Evolutionary conservation across 2,797 vertebrate species (phyloP).

Genomic region (Notolabrus celidotus): DNA sequence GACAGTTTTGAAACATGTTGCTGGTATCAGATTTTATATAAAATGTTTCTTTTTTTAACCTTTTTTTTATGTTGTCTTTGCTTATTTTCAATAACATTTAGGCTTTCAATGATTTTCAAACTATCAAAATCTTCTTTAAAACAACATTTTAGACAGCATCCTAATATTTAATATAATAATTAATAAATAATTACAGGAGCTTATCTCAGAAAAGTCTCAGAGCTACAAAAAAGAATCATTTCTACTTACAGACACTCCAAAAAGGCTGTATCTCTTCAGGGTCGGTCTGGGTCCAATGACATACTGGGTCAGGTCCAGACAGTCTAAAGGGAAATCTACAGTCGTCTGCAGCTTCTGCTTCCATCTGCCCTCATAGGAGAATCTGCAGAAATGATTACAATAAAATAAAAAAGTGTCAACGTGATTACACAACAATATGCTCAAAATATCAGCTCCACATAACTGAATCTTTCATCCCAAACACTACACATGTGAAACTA

Average conservation of each 20-base stretch:
- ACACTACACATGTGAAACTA: background rate
- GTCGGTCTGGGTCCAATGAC: constrained; percentile 94
- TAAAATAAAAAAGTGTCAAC: background rate
- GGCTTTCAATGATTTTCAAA: too few relatives aligned
- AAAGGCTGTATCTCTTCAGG: constrained; percentile 94
- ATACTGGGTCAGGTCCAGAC: constrained; percentile 93
- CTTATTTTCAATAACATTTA: too few relatives aligned
- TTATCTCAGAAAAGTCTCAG: background rate
- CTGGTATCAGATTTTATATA: too few relatives aligned
- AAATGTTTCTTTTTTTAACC: too few relatives aligned
- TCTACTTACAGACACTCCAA: constrained; percentile 95
- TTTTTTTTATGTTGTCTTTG: too few relatives aligned
- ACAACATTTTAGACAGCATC: too few relatives aligned
- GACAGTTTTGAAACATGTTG: too few relatives aligned
- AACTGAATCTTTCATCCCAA: too few relatives aligned
- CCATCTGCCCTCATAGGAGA: constrained; percentile 98
- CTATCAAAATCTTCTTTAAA: too few relatives aligned
- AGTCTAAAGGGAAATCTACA: constrained; percentile 96
- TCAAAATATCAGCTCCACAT: background rate
- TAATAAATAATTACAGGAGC: too few relatives aligned
- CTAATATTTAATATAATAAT: too few relatives aligned
- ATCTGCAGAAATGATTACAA: constrained; percentile 75
- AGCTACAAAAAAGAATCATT: background rate
- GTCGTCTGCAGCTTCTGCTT: constrained; percentile 97
- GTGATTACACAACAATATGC: background rate